Evolutionary conservation across 2,888 invertebrate genomes (phyloP).

Genomic region (Leucania comma): DNA sequence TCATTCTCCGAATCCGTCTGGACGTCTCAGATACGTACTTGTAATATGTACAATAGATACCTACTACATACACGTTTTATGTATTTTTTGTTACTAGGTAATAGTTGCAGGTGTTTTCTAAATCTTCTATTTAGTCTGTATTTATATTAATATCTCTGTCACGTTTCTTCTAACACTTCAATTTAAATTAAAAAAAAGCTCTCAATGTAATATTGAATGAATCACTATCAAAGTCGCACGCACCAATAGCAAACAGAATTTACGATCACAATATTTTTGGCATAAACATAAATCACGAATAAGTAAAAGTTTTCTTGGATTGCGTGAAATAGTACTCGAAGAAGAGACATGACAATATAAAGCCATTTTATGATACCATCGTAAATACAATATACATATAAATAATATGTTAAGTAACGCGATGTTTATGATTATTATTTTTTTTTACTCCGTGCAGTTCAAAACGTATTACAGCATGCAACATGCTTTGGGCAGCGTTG

Average conservation of each 20-base stretch:
- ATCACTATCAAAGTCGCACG: slow-evolving; percentile 41
- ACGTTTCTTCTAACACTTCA: slow-evolving; percentile 1
- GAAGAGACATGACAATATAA: slow-evolving; percentile 27
- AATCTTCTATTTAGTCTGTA: slow-evolving; percentile 30
- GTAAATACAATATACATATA: slow-evolving; percentile 8
- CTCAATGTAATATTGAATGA: slow-evolving; percentile 35
- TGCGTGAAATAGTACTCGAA: slow-evolving; percentile 35
- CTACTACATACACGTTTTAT: slow-evolving; percentile 5
- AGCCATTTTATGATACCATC: slow-evolving; percentile 17
- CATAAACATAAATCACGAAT: slow-evolving; percentile 45
- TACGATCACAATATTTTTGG: slow-evolving; percentile 34
- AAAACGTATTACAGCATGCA: slow-evolving; percentile 34
- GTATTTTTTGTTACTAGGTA: slow-evolving; percentile 4
- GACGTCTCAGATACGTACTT: slow-evolving; percentile 1
- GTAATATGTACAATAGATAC: not conserved
- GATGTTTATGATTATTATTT: slow-evolving; percentile 30
- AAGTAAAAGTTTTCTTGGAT: slow-evolving; percentile 30
- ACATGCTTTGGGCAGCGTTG: slow-evolving; percentile 29
- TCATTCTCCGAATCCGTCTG: slow-evolving; percentile 18
- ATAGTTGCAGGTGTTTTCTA: slow-evolving; percentile 1
- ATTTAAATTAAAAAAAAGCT: slow-evolving; percentile 21
- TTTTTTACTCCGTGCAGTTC: slow-evolving; percentile 13
- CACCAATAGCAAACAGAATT: slow-evolving; percentile 33
- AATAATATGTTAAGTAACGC: not conserved
- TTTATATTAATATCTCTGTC: slow-evolving; percentile 5